phyloP scores from a whole-genome alignment of 2,888 invertebrate genomes.

The Biston betularia region DNA sequence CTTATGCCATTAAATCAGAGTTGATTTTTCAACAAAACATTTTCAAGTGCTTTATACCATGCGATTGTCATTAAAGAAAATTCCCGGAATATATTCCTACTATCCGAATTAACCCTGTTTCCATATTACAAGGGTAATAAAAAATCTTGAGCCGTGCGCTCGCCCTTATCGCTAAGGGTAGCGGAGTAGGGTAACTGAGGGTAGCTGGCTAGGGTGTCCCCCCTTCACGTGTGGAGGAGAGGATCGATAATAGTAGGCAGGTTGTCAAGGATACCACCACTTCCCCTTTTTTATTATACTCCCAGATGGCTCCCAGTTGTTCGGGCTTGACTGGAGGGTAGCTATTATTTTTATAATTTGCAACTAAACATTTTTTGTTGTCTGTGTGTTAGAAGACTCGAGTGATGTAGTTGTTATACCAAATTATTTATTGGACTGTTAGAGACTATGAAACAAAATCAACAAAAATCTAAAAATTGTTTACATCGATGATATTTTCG shows the following conservation, averaged over 20 bases:
- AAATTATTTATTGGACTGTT: too few species aligned
- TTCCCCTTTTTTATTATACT: constrained; percentile 38
- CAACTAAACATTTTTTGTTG: not conserved
- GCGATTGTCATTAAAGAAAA: constrained; percentile 30
- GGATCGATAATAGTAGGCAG: constrained; percentile 45
- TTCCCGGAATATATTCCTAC: constrained; percentile 28
- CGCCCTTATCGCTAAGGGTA: constrained; percentile 25
- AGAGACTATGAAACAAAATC: too few species aligned
- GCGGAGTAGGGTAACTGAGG: constrained; percentile 3
- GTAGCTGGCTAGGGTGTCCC: constrained; percentile 33
- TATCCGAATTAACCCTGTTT: constrained; percentile 28
- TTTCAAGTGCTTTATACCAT: constrained; percentile 18
- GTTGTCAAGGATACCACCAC: constrained; percentile 43
- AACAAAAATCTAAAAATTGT: too few species aligned
- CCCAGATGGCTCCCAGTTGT: constrained; percentile 27
- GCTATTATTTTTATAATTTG: not conserved
- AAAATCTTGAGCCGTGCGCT: constrained; percentile 19
- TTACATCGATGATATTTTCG: too few species aligned
- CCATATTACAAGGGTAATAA: constrained; percentile 27
- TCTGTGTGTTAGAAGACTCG: not conserved
- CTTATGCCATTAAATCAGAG: constrained; percentile 4
- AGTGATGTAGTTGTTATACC: too few species aligned
- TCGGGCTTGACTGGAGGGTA: constrained; percentile 11
- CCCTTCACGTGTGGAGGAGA: constrained; percentile 35
- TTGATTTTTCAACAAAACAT: constrained; percentile 2